Percentiles rank a stretch among this genome's conserved stretches.
Conservation (phyloP, 2,113 vertebrate genomes). For the Callopanchax toddi region DNA sequence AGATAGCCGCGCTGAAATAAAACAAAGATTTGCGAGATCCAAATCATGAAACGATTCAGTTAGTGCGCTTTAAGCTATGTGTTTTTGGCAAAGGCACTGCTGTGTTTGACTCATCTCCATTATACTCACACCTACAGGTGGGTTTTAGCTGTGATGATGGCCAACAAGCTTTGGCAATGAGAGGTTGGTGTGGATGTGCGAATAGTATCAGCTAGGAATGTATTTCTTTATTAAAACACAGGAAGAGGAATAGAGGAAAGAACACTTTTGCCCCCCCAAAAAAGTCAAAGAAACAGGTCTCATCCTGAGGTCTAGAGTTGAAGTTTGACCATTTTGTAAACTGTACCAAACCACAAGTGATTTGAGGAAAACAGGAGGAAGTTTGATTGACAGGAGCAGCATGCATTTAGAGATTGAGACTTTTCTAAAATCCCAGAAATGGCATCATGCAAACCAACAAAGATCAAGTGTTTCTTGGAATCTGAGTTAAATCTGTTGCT, state of each 20-base stretch:
- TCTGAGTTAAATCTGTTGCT: no score
- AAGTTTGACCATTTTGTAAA: neutral
- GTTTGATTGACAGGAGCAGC: neutral
- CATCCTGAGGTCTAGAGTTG: no score
- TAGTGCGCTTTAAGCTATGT: neutral
- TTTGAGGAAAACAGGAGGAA: neutral
- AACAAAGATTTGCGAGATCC: neutral
- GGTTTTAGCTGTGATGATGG: neutral
- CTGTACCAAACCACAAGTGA: neutral
- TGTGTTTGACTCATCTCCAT: neutral
- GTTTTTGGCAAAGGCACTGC: slow-evolving; percentile 1
- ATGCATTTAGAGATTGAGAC: no score
- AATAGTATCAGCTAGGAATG: neutral
- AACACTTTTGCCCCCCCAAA: neutral
- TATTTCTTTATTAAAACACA: no score
- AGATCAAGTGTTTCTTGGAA: no score
- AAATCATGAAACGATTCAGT: neutral
- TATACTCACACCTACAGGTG: neutral
- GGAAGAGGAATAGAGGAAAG: neutral
- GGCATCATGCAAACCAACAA: no score
- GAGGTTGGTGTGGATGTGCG: neutral
- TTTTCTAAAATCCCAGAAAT: no score
- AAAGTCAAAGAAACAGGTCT: no score
- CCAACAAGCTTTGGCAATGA: neutral
- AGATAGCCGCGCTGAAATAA: neutral